These are phyloP conservation scores for Rhabditophanes sp. DNA, from an alignment of 2,888 invertebrate genomes.

Conservation along the genomic window DNA sequence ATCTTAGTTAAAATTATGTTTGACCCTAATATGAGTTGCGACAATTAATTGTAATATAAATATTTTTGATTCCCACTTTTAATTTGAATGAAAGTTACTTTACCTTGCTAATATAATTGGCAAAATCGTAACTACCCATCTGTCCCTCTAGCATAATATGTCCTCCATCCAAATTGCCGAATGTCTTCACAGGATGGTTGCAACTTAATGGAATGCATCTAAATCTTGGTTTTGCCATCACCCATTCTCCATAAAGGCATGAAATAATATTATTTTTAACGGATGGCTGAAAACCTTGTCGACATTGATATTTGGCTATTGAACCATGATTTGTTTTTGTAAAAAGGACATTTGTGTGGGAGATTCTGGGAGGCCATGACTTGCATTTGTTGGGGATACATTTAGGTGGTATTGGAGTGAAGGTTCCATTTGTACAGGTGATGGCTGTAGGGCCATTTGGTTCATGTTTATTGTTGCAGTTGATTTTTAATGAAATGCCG, in stretches of 20 bases:
- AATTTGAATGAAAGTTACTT: too few relatives aligned
- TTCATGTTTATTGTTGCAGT: conserved; percentile 57
- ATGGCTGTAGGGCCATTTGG: conserved; percentile 24
- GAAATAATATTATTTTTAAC: conserved; percentile 52
- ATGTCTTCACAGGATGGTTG: conserved; percentile 34
- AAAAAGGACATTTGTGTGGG: conserved; percentile 85
- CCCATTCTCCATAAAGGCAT: conserved; percentile 85
- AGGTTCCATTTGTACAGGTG: conserved; percentile 47
- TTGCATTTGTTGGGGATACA: conserved; percentile 46
- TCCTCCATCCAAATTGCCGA: conserved; percentile 44
- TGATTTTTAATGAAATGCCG: conserved; percentile 66
- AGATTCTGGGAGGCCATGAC: conserved; percentile 64
- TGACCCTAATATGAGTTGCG: too few relatives aligned
- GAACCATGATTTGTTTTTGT: conserved; percentile 93
- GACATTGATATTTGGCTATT: conserved; percentile 78
- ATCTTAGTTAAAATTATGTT: too few relatives aligned
- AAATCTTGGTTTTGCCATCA: conserved; percentile 29
- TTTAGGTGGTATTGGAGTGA: conserved; percentile 45
- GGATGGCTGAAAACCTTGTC: conserved; percentile 59
- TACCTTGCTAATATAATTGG: conserved; percentile 44
- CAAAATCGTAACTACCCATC: conserved; percentile 47
- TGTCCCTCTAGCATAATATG: conserved; percentile 45
- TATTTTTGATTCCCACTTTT: too few relatives aligned
- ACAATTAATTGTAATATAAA: too few relatives aligned
- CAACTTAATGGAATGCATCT: conserved; percentile 38